Conservation (phyloP, 2,797 vertebrate species). For the Alauda arvensis region DNA sequence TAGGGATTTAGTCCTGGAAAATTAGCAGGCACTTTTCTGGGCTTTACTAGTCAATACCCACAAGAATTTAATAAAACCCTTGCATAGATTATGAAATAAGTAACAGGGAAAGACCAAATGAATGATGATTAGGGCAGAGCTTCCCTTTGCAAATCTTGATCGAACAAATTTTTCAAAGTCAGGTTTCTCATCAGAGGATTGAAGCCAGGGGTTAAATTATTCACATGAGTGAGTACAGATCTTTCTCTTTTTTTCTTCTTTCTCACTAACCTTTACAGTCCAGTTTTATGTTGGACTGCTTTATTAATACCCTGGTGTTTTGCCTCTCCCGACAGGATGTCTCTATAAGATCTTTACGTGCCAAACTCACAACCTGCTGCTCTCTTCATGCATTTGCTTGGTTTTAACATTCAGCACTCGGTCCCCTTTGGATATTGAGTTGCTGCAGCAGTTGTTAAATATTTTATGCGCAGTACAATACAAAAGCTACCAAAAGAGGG, state of each 20-base stretch:
- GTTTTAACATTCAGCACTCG: neutral
- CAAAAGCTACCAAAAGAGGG: constrained; percentile 65
- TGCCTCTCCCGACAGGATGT: neutral
- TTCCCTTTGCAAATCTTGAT: neutral
- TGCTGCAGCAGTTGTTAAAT: constrained; percentile 25
- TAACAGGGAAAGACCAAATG: neutral
- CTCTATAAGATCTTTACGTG: neutral
- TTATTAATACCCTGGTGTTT: neutral
- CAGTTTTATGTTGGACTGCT: neutral
- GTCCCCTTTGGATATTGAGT: neutral
- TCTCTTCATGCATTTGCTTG: neutral
- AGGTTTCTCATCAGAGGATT: neutral
- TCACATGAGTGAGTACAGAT: neutral
- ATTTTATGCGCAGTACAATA: constrained; percentile 53
- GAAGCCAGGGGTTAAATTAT: constrained; percentile 1
- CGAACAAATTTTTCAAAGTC: neutral
- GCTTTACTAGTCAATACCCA: neutral
- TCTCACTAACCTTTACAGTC: neutral
- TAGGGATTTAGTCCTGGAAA: neutral
- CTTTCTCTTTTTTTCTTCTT: neutral
- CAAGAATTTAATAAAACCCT: neutral
- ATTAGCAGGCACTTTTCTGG: neutral
- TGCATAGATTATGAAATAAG: neutral
- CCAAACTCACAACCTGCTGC: neutral
- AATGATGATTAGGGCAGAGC: neutral